phyloP scores from a whole-genome alignment of 2,113 vertebrate genomes.

The Pseudopodoces humilis region DNA sequence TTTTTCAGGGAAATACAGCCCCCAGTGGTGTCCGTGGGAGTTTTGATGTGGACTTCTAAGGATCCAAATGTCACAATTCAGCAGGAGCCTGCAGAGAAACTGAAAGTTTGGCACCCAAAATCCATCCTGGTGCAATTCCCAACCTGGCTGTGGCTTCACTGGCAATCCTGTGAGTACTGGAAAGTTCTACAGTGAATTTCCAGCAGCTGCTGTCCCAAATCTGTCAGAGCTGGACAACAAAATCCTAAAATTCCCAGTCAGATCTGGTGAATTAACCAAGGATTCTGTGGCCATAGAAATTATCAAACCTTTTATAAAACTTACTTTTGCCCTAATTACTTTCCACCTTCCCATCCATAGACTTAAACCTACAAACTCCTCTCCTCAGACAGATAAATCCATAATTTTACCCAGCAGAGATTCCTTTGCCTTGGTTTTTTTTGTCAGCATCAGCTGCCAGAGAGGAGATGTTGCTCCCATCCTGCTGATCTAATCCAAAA shows the following conservation, averaged over 20 bases:
- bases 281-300: neutral
- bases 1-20: neutral
- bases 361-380: neutral
- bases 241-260: neutral
- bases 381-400: neutral
- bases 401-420: neutral
- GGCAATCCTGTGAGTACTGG: neutral
- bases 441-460: neutral
- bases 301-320: neutral
- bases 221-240: neutral
- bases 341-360: neutral
- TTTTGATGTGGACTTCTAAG: neutral
- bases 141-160: too few relatives aligned
- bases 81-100: neutral
- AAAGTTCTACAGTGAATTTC: neutral
- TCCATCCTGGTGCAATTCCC: neutral
- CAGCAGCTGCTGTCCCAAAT: neutral
- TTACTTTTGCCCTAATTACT: neutral
- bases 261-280: neutral
- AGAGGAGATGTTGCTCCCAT: neutral
- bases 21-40: neutral
- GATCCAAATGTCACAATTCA: neutral
- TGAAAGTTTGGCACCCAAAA: neutral
- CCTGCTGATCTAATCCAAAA: conserved; percentile 2
- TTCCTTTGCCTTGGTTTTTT: neutral